phyloP scores from a whole-genome alignment of 2,113 vertebrate genomes.

The Gnathonemus echidnorhynchus region DNA sequence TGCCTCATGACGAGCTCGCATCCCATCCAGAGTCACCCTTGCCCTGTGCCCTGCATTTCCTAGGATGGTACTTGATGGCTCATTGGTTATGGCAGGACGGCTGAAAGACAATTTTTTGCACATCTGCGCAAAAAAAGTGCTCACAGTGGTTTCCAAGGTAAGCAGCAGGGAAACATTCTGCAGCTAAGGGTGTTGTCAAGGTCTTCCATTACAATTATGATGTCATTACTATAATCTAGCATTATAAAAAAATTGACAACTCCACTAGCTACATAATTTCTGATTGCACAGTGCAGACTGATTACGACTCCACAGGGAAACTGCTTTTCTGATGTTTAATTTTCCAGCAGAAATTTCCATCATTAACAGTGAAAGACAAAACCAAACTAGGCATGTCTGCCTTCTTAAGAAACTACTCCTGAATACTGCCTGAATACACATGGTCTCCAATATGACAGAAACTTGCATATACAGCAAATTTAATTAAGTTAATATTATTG shows the following conservation, averaged over 20 bases:
- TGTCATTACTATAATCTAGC: not conserved
- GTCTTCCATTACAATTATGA: not conserved
- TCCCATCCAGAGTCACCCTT: too few species aligned
- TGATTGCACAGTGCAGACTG: too few species aligned
- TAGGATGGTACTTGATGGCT: too few species aligned
- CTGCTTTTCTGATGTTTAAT: not conserved
- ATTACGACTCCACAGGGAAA: not conserved
- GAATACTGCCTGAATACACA: not conserved
- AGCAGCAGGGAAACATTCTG: not conserved
- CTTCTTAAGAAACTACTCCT: not conserved
- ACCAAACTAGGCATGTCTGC: not conserved
- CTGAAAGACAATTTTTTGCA: not conserved
- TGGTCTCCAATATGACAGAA: not conserved
- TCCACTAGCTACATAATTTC: not conserved
- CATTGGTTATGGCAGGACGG: too few species aligned
- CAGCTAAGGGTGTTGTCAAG: not conserved
- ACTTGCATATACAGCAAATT: not conserved
- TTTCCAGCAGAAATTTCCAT: not conserved
- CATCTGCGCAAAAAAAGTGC: not conserved
- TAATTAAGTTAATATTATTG: not conserved
- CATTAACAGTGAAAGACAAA: not conserved
- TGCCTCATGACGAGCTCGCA: too few species aligned
- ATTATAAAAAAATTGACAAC: not conserved
- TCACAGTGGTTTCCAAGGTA: not conserved
- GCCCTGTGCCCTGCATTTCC: too few species aligned